phyloP scores from a whole-genome alignment of 2,797 vertebrate genomes.

The Sphaeramia orbicularis region DNA sequence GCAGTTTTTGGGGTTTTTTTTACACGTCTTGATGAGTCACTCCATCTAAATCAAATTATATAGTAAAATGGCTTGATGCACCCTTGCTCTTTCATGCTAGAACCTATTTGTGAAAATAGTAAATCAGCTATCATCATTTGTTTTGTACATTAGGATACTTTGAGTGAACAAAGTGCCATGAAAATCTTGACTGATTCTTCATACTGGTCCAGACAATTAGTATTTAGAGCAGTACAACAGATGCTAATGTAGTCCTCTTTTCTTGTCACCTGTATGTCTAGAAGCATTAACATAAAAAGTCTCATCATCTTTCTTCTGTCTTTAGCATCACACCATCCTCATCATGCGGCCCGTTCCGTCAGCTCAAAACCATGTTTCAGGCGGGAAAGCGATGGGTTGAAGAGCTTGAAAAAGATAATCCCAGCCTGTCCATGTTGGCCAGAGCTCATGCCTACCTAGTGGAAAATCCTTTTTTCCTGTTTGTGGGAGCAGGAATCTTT shows the following conservation, averaged over 20 bases:
- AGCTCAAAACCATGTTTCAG: conserved; percentile 86
- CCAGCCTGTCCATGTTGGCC: conserved; percentile 82
- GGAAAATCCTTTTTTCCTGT: conserved; percentile 90
- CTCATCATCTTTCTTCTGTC: background rate
- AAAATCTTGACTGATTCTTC: no score
- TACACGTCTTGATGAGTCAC: background rate
- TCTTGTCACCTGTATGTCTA: no score
- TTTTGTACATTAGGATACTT: no score
- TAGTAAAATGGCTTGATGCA: no score
- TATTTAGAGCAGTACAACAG: no score
- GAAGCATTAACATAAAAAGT: background rate
- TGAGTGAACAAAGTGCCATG: no score
- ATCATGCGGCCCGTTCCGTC: conserved; percentile 91
- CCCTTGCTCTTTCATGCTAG: no score
- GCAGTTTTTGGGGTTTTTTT: background rate
- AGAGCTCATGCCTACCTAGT: conserved; percentile 86
- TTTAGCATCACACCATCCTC: conserved; percentile 88
- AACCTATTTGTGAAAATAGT: no score
- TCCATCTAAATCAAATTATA: background rate
- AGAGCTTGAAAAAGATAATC: conserved; percentile 80
- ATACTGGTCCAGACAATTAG: no score
- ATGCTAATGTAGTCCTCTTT: no score
- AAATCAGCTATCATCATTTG: no score
- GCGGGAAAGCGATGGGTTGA: conserved; percentile 87
- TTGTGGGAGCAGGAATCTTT: conserved; percentile 84